Conservation (phyloP, 2,888 invertebrate species). For the Dryobotodes eremita region DNA sequence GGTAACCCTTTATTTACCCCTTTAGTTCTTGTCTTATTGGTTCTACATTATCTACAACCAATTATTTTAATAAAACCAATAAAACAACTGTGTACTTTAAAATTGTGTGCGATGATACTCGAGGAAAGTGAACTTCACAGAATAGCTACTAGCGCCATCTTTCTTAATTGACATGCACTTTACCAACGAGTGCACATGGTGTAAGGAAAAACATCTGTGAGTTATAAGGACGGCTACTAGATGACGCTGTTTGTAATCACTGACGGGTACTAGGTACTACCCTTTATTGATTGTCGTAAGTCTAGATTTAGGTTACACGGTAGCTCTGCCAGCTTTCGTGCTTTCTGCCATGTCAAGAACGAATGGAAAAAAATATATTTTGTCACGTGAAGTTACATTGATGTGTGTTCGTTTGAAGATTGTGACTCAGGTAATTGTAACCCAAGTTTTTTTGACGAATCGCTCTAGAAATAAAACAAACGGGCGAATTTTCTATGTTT, state of each 20-base stretch:
- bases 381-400: too few relatives aligned
- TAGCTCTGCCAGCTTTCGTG: neutral
- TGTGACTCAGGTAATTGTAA: too few relatives aligned
- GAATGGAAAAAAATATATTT: neutral
- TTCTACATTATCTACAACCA: too few relatives aligned
- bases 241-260: neutral
- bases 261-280: too few relatives aligned
- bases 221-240: neutral
- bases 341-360: neutral
- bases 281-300: neutral
- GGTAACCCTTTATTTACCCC: too few relatives aligned
- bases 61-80: too few relatives aligned
- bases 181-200: too few relatives aligned
- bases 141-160: conserved; percentile 3
- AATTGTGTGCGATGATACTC: neutral
- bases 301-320: neutral
- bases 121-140: neutral
- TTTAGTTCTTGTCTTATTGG: too few relatives aligned
- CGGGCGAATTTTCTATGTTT: too few relatives aligned
- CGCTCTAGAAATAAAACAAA: too few relatives aligned
- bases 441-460: too few relatives aligned
- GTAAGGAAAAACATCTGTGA: neutral
- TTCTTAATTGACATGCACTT: neutral
- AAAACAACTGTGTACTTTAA: neutral
- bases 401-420: too few relatives aligned